Evolutionary conservation across 2,888 invertebrate species (phyloP).

Genomic region (Blera fallax): DNA sequence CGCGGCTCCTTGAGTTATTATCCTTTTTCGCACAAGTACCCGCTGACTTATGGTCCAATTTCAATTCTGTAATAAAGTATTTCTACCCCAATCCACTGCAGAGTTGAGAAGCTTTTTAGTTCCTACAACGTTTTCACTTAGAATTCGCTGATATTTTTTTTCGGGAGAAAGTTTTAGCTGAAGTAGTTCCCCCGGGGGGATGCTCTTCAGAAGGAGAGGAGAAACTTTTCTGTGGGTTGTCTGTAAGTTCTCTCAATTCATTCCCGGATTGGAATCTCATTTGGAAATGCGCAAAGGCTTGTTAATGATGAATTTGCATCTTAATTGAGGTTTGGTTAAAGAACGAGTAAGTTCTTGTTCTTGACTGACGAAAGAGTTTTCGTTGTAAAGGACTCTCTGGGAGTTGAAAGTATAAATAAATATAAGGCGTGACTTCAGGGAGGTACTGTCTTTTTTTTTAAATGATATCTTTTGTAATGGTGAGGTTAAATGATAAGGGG

Average conservation of each 20-base stretch:
- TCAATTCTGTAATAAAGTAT: slow-evolving; percentile 35
- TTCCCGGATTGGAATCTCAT: slow-evolving; percentile 51
- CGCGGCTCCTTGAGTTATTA: slow-evolving; percentile 53
- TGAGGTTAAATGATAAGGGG: no score
- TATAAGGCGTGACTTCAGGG: neutral
- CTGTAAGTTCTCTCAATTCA: slow-evolving; percentile 5
- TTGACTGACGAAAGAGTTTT: neutral
- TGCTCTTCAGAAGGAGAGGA: slow-evolving; percentile 7
- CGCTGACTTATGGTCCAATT: slow-evolving; percentile 57
- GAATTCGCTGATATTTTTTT: neutral
- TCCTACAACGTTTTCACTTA: slow-evolving; percentile 40
- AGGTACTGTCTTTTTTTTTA: no score
- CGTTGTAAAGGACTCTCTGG: neutral
- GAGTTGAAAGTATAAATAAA: neutral
- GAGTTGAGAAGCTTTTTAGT: neutral
- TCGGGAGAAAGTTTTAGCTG: slow-evolving; percentile 17
- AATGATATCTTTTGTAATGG: no score
- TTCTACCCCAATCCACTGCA: neutral
- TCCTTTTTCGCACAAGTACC: slow-evolving; percentile 4
- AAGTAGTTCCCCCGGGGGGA: slow-evolving; percentile 4
- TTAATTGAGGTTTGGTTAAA: slow-evolving; percentile 49
- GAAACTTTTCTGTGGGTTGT: slow-evolving; percentile 10
- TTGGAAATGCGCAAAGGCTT: slow-evolving; percentile 46
- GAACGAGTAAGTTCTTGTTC: slow-evolving; percentile 23
- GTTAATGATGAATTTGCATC: slow-evolving; percentile 64